Evolutionary conservation across 1,140 invertebrate genomes (phyloP), one percentile per base, ranked within the genome.

Genomic region (Pectinophora gossypiella): DNA sequence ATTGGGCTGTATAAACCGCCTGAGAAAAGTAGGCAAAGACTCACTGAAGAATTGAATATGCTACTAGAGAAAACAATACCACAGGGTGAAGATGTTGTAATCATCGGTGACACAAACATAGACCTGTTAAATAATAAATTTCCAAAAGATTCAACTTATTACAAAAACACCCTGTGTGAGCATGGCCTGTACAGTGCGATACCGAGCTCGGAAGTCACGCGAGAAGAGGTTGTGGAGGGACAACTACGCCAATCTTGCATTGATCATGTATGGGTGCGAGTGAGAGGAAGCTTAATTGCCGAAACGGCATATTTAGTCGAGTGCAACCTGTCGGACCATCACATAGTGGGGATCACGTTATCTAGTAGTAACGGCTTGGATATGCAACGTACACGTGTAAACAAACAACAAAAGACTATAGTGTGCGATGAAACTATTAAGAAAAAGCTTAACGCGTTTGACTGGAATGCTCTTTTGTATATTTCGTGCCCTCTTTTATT

Each of bases 151-250:
- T 16, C n/a, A 16, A 16, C 36, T 15, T 15, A 15, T 15, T 40
- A 40, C 36, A 40, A 15, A 40, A 40, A 40, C 36, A 40, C 36
- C 36, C 16, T 40, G 36, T 40, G 13, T 18, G 36, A 40, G 13
- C 36, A 40, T 15, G 36, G 36, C 13, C 36, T 40, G 10, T 40
- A 6, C 16, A 40, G 36, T 40, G 36, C 16, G 13, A 40, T 40
- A 10, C 36, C 36, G 7, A 40, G 10, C 16, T 40, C 36, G 36
- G 36, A 40, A 40, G 16, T 40, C 16, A 40, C 36, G 36, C 36
- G 36, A 15, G 36, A 40, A 40, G 36, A 40, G 15, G 16, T 40
- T 40, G 36, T 40, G 36, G 36, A 40, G 36, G 36, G 36, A 40
- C 36, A 40, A 15, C 36, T 40, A 7, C 36, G 36, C 16, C n/a